A percentile compares a stretch with the other conserved stretches of the same genome.
Evolutionary conservation across 1,140 invertebrate species (phyloP).

Genomic region (Papilio polyxenes): DNA sequence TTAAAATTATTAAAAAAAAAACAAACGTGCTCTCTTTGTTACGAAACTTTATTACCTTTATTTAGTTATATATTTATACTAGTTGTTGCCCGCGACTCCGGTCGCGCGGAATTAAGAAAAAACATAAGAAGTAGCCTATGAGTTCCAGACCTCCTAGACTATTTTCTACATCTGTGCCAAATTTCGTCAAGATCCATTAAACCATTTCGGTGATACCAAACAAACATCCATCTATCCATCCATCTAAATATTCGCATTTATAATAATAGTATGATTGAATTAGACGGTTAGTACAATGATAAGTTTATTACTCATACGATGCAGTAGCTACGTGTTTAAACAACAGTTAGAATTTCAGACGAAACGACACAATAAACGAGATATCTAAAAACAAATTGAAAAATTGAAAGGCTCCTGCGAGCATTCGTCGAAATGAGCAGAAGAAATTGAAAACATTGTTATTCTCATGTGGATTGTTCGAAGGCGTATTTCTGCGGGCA

Average conservation of each 20-base stretch:
- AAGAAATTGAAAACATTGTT: constrained; percentile 38
- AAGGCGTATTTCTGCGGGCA: not conserved
- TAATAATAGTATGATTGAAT: no score
- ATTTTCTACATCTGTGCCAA: no score
- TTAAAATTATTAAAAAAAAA: not conserved
- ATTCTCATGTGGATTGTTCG: constrained; percentile 32
- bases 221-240: no score
- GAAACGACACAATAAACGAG: not conserved
- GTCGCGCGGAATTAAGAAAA: no score
- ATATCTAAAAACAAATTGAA: constrained; percentile 14
- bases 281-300: not conserved
- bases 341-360: not conserved
- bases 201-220: no score
- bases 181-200: no score
- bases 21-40: not conserved
- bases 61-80: no score
- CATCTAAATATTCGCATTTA: no score
- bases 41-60: not conserved
- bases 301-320: not conserved
- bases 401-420: constrained; percentile 19
- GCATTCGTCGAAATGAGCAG: constrained; percentile 33
- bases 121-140: no score
- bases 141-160: no score
- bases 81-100: no score
- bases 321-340: not conserved